phyloP scores from a whole-genome alignment of 2,797 vertebrate genomes.

The Phaenicophaeus curvirostris region DNA sequence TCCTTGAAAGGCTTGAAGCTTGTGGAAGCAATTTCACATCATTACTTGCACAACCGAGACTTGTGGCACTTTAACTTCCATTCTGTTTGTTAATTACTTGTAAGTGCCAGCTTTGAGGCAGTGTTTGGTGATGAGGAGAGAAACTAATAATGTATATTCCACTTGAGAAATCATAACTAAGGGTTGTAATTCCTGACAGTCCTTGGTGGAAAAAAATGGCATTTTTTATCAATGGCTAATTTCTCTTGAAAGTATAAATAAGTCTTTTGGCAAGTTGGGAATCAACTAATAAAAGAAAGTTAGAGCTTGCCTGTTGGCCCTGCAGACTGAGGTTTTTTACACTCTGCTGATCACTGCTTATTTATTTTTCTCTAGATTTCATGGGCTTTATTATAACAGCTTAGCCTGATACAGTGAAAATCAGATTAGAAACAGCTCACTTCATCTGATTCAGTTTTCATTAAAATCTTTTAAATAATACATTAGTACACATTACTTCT shows the following conservation, averaged over 20 bases:
- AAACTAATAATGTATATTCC: neutral
- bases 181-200: neutral
- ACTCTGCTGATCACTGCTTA: slow-evolving; percentile 45
- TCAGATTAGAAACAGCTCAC: slow-evolving; percentile 72
- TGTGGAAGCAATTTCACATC: neutral
- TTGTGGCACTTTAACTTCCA: neutral
- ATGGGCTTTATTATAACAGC: slow-evolving; percentile 34
- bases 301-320: neutral
- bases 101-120: neutral
- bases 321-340: slow-evolving; percentile 22
- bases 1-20: neutral
- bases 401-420: slow-evolving; percentile 57
- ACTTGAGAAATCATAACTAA: neutral
- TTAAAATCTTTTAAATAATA: slow-evolving; percentile 70
- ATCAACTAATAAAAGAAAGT: slow-evolving; percentile 4
- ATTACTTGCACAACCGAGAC: neutral
- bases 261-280: neutral
- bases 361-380: slow-evolving; percentile 62
- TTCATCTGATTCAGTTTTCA: slow-evolving; percentile 67
- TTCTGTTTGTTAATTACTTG: slow-evolving; percentile 30
- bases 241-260: neutral
- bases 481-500: slow-evolving; percentile 42
- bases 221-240: neutral
- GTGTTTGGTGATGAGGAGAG: slow-evolving; percentile 2
- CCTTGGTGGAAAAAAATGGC: neutral